Conservation (phyloP, 2,113 vertebrate species). For the Collichthys lucidus region DNA sequence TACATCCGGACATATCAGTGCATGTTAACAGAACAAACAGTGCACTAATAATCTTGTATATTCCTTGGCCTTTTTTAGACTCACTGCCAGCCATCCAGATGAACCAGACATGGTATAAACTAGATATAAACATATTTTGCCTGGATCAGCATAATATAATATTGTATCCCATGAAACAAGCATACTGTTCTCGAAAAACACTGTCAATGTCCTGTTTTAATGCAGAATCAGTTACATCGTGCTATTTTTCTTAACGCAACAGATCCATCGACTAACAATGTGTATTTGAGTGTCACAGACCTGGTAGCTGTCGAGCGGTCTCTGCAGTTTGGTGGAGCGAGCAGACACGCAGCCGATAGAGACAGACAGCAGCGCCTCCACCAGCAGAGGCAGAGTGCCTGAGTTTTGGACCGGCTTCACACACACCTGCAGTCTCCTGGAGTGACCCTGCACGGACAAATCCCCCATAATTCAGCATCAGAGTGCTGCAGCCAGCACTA, state of each 20-base stretch:
- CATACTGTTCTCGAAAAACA: conserved; percentile 22
- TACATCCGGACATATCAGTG: conserved; percentile 18
- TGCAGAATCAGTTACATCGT: background rate
- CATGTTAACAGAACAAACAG: conserved; percentile 26
- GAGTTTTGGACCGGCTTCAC: conserved; percentile 95
- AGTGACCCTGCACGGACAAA: conserved; percentile 90
- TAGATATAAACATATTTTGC: conserved; percentile 24
- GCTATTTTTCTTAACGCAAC: background rate
- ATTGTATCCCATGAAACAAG: conserved; percentile 12
- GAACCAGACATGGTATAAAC: conserved; percentile 36
- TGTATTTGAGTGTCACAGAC: conserved; percentile 76
- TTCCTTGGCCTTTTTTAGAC: conserved; percentile 34
- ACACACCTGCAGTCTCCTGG: conserved; percentile 92
- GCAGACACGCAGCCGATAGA: conserved; percentile 94
- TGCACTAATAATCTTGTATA: conserved; percentile 27
- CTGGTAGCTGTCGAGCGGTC: conserved; percentile 98
- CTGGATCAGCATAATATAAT: conserved; percentile 44
- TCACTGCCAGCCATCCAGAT: conserved; percentile 40
- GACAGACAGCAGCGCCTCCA: conserved; percentile 93
- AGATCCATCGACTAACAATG: background rate
- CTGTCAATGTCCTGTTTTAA: conserved; percentile 15
- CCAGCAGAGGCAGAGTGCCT: conserved; percentile 94
- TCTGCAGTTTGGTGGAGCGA: conserved; percentile 93
- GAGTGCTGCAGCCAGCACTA: background rate
- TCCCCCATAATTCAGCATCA: conserved; percentile 29